phyloP scores from a whole-genome alignment of 2,113 vertebrate genomes.

The Onychostruthus taczanowskii region DNA sequence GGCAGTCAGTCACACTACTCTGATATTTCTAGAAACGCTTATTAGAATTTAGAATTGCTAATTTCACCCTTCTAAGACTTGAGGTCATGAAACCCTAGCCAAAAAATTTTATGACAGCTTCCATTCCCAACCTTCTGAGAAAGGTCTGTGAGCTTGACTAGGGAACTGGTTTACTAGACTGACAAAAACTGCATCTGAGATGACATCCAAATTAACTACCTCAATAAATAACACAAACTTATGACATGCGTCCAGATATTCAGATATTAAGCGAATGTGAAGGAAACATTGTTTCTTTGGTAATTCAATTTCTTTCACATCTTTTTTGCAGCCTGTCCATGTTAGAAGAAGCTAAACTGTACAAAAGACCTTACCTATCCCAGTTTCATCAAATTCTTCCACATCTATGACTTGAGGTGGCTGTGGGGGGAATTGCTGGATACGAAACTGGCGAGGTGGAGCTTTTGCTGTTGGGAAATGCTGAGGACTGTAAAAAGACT shows the following conservation, averaged over 20 bases:
- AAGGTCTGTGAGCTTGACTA: not conserved
- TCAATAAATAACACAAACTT: not conserved
- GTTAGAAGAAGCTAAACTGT: not conserved
- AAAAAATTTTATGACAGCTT: not conserved
- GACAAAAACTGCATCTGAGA: not conserved
- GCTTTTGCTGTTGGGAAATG: slow-evolving; percentile 46
- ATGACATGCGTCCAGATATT: not conserved
- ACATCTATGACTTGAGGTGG: slow-evolving; percentile 83
- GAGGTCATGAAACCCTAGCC: not conserved
- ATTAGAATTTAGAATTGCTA: not conserved
- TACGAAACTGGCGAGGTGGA: slow-evolving; percentile 71
- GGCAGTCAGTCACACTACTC: not conserved
- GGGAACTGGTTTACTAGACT: not conserved
- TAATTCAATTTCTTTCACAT: not conserved
- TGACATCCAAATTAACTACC: not conserved
- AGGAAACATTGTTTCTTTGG: not conserved
- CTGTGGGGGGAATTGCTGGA: slow-evolving; percentile 66
- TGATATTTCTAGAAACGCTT: not conserved
- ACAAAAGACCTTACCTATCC: slow-evolving; percentile 60
- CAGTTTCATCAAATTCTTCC: slow-evolving; percentile 81
- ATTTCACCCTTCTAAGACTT: not conserved
- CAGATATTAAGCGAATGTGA: not conserved
- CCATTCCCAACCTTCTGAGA: not conserved
- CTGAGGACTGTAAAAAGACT: slow-evolving; percentile 18
- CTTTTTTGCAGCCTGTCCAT: not conserved